These are phyloP conservation scores for Drosophila recens DNA, from an alignment of 2,888 invertebrate genomes.

Conservation along the genomic window DNA sequence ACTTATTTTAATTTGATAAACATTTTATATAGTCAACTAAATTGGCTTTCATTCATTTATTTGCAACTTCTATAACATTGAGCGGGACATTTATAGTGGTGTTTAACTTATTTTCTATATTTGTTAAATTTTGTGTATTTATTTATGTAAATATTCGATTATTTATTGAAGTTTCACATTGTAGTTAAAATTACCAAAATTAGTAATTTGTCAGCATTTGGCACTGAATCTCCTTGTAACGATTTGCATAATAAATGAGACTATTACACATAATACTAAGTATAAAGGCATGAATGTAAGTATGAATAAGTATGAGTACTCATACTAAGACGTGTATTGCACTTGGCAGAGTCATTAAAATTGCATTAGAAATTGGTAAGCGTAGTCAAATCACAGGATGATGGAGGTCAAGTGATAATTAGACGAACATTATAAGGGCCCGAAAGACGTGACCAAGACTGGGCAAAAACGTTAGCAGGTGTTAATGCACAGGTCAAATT, in stretches of 20 bases:
- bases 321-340: slow-evolving; percentile 20
- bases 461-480: slow-evolving; percentile 66
- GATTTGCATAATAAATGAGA: slow-evolving; percentile 59
- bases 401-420: slow-evolving; percentile 39
- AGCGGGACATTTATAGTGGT: not conserved
- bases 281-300: slow-evolving; percentile 4
- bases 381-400: slow-evolving; percentile 10
- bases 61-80: slow-evolving; percentile 4
- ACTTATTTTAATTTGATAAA: not conserved
- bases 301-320: slow-evolving; percentile 17
- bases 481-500: slow-evolving; percentile 75
- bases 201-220: slow-evolving; percentile 13
- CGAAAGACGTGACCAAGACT: slow-evolving; percentile 29
- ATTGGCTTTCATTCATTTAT: slow-evolving; percentile 8
- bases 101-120: slow-evolving; percentile 5
- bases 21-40: not conserved
- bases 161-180: slow-evolving; percentile 6
- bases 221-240: slow-evolving; percentile 20
- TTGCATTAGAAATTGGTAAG: slow-evolving; percentile 55
- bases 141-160: not conserved
- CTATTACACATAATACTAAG: slow-evolving; percentile 6
- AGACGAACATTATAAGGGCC: slow-evolving; percentile 36
- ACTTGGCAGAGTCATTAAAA: slow-evolving; percentile 57
- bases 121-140: not conserved
- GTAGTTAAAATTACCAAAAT: not conserved